A percentile compares a stretch with the other conserved stretches of the same genome.
Evolutionary conservation across 1,140 invertebrate species (phyloP).

Genomic region (Danaus plexippus): DNA sequence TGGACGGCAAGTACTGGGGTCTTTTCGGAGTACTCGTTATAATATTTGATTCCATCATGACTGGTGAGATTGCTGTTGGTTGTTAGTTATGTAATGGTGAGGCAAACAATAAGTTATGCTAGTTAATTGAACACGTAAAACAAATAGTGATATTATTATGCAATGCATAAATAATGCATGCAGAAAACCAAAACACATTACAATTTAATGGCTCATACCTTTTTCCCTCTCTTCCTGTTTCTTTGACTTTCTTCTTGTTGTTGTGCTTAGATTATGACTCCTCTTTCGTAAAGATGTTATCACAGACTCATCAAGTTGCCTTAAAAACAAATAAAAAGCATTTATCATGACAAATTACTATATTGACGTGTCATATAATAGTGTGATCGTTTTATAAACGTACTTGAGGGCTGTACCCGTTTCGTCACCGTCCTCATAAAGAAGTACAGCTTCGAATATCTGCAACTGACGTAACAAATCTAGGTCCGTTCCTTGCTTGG

Average conservation of each 20-base stretch:
- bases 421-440: slow-evolving; percentile 89
- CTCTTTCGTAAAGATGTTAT: slow-evolving; percentile 51
- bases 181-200: slow-evolving; percentile 8
- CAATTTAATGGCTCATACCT: slow-evolving; percentile 28
- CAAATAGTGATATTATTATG: slow-evolving; percentile 9
- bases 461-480: slow-evolving; percentile 95
- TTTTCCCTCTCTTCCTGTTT: slow-evolving; percentile 53
- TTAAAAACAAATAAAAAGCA: slow-evolving; percentile 23
- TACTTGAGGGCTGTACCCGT: slow-evolving; percentile 76
- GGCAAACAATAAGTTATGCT: slow-evolving; percentile 24
- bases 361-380: slow-evolving; percentile 6
- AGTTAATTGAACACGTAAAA: slow-evolving; percentile 10
- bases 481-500: slow-evolving; percentile 92
- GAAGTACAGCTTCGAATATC: slow-evolving; percentile 94
- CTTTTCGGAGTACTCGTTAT: neutral
- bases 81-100: slow-evolving; percentile 37
- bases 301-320: slow-evolving; percentile 84
- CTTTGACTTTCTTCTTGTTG: slow-evolving; percentile 52
- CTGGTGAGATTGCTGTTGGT: slow-evolving; percentile 45
- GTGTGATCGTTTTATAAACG: slow-evolving; percentile 21
- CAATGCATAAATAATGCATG: slow-evolving; percentile 9
- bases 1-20: slow-evolving; percentile 27
- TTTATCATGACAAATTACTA: slow-evolving; percentile 1
- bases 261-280: slow-evolving; percentile 38
- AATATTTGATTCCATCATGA: slow-evolving; percentile 36